Base-by-base conservation (phyloP, 2,113 vertebrate species). In the Anoplopoma fimbria region DNA sequence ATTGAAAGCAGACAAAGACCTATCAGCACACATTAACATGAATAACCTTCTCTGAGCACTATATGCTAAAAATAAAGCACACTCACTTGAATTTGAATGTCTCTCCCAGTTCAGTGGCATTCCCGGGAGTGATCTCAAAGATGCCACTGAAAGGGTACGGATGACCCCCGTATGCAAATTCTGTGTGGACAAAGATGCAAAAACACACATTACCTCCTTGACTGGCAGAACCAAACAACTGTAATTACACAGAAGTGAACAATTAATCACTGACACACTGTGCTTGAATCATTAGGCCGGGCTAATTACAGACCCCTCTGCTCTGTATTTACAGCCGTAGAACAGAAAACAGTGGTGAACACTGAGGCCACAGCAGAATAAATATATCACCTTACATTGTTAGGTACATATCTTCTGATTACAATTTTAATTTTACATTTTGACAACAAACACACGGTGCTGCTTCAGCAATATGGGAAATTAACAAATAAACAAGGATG, bases 51-150 rank as follows among this genome's bases (percentile, higher is more conserved):
- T 0, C 38, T 3, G 4, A 8, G 47, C 9, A 49, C 4, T 31
- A 12, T 19, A 36, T 51, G 31, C 64, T 57, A 17, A 78, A 13
- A 70, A 33, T 5, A 45, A 15, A n/a, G 1, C 9, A 6, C 0
- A 65, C 96, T 96, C 93, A 98, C 97, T 97, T 98, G 95, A 98
- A 98, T 92, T 98, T 98, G 95, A 98, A 98, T 1, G 97, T 98
- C 90, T 98, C 97, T 75, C 97, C 97, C 77, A 98, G 96, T 72
- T 98, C 97, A 38, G 95, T 81, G 0, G 97, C 97, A 42, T 96
- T 97, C 69, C 97, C 97, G 29, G 97, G 97, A 82, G 94, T 98
- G 93, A 98, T 98, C 89, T 98, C 97, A 67, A 98, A 98, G 94
- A 98, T 97, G 69, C 97, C 97, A 88, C 97, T 98, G 93, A 98